These are phyloP conservation scores for Plecturocebus donacophilus DNA, from an alignment of 2,113 vertebrate genomes.

Conservation along the genomic window DNA sequence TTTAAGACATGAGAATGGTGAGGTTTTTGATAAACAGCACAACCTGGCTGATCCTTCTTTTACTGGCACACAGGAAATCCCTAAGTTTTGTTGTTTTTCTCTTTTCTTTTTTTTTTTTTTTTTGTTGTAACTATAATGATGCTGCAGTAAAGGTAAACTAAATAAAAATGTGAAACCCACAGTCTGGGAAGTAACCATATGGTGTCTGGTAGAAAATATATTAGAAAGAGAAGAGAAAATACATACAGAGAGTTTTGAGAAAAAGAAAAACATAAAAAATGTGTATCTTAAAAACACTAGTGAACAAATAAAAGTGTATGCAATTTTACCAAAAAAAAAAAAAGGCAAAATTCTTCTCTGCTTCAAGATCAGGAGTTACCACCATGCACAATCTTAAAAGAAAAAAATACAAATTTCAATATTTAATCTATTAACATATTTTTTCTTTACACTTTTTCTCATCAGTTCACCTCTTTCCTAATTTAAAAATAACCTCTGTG, in stretches of 20 bases:
- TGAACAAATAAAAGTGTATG: background rate
- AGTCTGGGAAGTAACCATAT: background rate
- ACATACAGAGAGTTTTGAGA: background rate
- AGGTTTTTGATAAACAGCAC: background rate
- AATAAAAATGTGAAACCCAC: background rate
- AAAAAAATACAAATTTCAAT: background rate
- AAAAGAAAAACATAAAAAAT: background rate
- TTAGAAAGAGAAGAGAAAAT: slow-evolving; percentile 9
- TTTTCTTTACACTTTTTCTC: slow-evolving; percentile 26
- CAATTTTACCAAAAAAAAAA: background rate
- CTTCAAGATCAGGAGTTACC: background rate
- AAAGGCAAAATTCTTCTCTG: background rate
- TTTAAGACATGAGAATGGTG: background rate
- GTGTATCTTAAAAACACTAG: background rate
- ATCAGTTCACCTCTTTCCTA: background rate
- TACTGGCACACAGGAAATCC: background rate
- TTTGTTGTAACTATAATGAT: slow-evolving; percentile 6
- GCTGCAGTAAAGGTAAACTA: background rate
- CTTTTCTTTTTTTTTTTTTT: too few species aligned
- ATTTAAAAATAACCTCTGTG: background rate
- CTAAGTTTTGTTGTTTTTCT: background rate
- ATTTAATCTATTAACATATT: background rate
- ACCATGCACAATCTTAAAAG: background rate
- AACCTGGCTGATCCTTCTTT: background rate
- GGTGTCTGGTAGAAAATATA: background rate